These are phyloP conservation scores for Australoheros scitulus DNA, from an alignment of 2,113 vertebrate genomes.

Conservation along the genomic window DNA sequence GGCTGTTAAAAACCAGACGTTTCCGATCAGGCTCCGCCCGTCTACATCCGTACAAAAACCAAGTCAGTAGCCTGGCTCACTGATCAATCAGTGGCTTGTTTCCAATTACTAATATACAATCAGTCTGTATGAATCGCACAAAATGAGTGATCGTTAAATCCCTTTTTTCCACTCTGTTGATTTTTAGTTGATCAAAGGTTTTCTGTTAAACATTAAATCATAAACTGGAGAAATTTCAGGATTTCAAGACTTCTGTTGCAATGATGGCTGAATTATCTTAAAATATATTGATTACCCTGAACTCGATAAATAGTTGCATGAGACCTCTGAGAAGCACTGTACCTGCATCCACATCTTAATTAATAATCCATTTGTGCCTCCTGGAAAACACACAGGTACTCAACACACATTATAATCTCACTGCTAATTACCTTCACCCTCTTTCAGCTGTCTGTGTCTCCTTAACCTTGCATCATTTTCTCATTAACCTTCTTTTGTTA, in stretches of 20 bases:
- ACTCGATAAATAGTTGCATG: not conserved
- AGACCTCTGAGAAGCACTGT: not conserved
- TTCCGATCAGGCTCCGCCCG: constrained; percentile 64
- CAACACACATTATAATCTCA: constrained; percentile 13
- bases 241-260: not conserved
- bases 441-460: not conserved
- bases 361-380: constrained; percentile 1
- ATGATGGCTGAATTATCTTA: not conserved
- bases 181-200: constrained; percentile 3
- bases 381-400: constrained; percentile 2
- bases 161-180: not conserved
- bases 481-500: constrained; percentile 48
- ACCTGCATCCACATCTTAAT: constrained; percentile 12
- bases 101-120: constrained; percentile 21
- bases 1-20: constrained; percentile 66
- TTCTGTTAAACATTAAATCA: not conserved
- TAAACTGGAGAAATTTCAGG: not conserved
- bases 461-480: constrained; percentile 30
- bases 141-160: not conserved
- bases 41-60: constrained; percentile 70
- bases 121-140: constrained; percentile 51
- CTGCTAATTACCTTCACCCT: constrained; percentile 37
- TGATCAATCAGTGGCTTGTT: not conserved
- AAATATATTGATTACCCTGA: not conserved
- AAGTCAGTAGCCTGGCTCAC: constrained; percentile 71